These are phyloP conservation scores for Pediacus dermestoides DNA, from an alignment of 2,888 invertebrate genomes.

Conservation along the genomic window DNA sequence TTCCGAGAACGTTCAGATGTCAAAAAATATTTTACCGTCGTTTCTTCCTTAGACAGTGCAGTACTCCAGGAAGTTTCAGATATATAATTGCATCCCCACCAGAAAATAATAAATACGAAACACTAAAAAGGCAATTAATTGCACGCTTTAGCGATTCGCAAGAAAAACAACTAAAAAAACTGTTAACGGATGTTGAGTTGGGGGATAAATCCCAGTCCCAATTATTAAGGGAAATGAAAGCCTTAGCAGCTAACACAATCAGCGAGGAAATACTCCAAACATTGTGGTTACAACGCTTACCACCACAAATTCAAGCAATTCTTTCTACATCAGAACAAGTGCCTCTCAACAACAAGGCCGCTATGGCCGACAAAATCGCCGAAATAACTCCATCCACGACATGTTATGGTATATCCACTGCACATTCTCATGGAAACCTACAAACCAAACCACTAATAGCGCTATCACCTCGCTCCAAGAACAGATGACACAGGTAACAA, in stretches of 20 bases:
- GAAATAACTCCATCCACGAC: constrained; percentile 10
- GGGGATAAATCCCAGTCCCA: constrained; percentile 32
- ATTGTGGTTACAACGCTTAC: constrained; percentile 29
- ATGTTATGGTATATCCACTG: not conserved
- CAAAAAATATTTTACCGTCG: constrained; percentile 29
- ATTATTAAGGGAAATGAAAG: constrained; percentile 28
- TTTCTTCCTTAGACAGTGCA: constrained; percentile 28
- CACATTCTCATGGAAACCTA: too few relatives aligned
- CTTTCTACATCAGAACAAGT: constrained; percentile 20
- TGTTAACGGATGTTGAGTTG: constrained; percentile 24
- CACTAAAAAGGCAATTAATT: constrained; percentile 25
- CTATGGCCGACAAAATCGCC: constrained; percentile 17
- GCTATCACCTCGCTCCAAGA: too few relatives aligned
- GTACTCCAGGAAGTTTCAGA: constrained; percentile 29
- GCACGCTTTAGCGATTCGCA: constrained; percentile 27
- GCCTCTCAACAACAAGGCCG: constrained; percentile 10
- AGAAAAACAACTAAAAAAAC: constrained; percentile 23
- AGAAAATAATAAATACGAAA: constrained; percentile 16
- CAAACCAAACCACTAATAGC: too few relatives aligned
- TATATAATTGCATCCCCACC: constrained; percentile 25
- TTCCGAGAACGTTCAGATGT: too few relatives aligned
- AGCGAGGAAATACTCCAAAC: constrained; percentile 25
- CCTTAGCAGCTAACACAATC: constrained; percentile 24
- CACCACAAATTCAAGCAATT: constrained; percentile 20
- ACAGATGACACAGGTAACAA: too few relatives aligned